These are phyloP conservation scores for Caranx ignobilis DNA, from an alignment of 2,113 vertebrate species.

Conservation along the genomic window DNA sequence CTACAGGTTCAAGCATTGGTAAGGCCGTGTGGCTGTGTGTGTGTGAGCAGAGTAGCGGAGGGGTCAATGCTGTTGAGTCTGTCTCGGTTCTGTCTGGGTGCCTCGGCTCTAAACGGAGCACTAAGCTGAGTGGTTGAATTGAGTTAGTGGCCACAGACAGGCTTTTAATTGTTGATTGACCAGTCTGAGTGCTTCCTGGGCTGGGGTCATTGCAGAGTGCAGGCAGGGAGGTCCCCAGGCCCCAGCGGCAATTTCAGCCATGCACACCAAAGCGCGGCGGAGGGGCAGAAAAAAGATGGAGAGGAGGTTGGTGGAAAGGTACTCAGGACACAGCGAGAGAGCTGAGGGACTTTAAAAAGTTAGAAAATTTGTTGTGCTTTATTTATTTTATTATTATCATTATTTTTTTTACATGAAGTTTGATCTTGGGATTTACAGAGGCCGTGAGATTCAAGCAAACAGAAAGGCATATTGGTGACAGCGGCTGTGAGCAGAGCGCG, in stretches of 20 bases:
- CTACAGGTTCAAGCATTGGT: constrained; percentile 59
- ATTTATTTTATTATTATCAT: neutral
- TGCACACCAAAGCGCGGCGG: constrained; percentile 14
- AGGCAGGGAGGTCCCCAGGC: constrained; percentile 79
- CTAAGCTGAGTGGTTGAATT: constrained; percentile 81
- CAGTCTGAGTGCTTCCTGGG: constrained; percentile 82
- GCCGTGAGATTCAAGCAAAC: constrained; percentile 32
- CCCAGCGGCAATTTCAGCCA: constrained; percentile 82
- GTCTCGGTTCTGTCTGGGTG: constrained; percentile 78
- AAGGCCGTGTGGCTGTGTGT: constrained; percentile 42
- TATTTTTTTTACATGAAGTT: neutral
- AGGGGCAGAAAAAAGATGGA: constrained; percentile 23
- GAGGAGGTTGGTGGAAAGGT: constrained; percentile 18
- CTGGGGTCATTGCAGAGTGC: constrained; percentile 79
- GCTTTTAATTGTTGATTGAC: constrained; percentile 87
- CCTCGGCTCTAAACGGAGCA: constrained; percentile 61
- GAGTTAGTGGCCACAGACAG: constrained; percentile 83
- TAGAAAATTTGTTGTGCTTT: constrained; percentile 8
- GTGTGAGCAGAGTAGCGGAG: constrained; percentile 26
- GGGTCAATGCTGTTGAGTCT: constrained; percentile 68
- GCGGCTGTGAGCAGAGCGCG: constrained; percentile 28
- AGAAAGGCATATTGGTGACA: constrained; percentile 13
- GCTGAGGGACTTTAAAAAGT: constrained; percentile 42
- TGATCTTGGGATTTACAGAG: constrained; percentile 50
- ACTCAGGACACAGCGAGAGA: constrained; percentile 30